Evolutionary conservation across 2,797 vertebrate genomes (phyloP), one percentile per base, ranked within the genome.

Genomic region (Cyclura pinguis): DNA sequence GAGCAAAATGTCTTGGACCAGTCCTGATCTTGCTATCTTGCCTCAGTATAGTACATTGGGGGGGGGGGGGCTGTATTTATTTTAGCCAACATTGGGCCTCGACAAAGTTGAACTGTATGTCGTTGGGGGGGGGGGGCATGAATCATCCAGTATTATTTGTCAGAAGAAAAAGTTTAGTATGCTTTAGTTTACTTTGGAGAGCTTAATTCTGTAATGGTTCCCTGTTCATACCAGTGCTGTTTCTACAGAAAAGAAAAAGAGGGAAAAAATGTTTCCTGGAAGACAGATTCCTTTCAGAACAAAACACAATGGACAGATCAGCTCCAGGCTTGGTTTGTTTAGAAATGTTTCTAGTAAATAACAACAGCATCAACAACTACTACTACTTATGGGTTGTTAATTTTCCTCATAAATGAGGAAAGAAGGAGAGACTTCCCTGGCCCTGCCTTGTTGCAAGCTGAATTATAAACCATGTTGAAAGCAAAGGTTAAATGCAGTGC

Each of bases 401-500:
- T 80, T 29, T 80, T 50, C 5, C 27, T 32, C 64, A 29, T 16
- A 84, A 84, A 84, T 27, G 64, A 67, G 24, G 59, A 62, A 0
- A 42, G 59, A 0, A 42, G 35, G 59, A 47, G 38, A 1, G 13
- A 67, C 47, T 87, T 42, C 42, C 50, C 16, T 18, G 50, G 86
- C 80, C 84, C 29, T 82, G 73, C 86, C 38, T 67, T 59, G 42
- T 74, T 94, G 88, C 38, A 32, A 88, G 4, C 1, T 78, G 90
- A 74, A 90, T 83, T 62, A 24, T 47, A 91, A 92, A 67, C 8
- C 69, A 64, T 91, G 38, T 73, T 78, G 92, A 88, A 90, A 64
- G 38, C 42, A 92, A 93, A 90, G 4, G 1, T 93, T 81, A 94
- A 93, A 1, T 62, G 14, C 77, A 78, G 67, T 2, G 6, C 93